Evolutionary conservation across 2,888 invertebrate genomes (phyloP), one percentile per base, ranked within the genome.

Genomic region (Argynnis bischoffii): DNA sequence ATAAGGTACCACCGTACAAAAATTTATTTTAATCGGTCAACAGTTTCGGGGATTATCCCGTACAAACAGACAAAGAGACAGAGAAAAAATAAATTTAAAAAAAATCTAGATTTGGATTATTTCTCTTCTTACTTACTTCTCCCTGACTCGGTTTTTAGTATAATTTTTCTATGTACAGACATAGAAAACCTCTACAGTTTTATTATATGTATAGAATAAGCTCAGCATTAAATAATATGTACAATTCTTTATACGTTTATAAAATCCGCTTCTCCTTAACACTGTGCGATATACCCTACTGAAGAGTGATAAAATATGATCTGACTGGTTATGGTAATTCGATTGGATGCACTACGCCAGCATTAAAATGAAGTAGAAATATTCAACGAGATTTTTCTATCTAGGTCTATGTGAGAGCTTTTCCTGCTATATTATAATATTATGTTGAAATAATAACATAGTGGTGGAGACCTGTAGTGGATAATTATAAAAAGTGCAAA

Each of bases 271-370:
- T 16, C 55, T 1, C 1, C 18, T 16, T 13, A 41, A 35, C n/a
- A 59, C 15, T 48, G 26, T 46, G n/a, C 26, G 26, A 26, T 21
- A 11, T 13, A 51, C 8, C 35, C 18, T 51, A 35, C 15, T 16
- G 61, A 55, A 50, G 55, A 55, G 53, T 65, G 61, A 53, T 69
- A 61, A 63, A 61, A 61, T 61, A 65, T 56, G 18, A 47, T 59
- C 64, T 66, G 51, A 6, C 60, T 60, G 56, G 55, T 56, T 61
- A 69, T 69, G 69, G 61, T 65, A 69, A 69, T 69, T 61, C 61
- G 56, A 69, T 69, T 48, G 61, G 56, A 55, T 61, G 59, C 65
- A 61, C 61, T 61, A 21, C 50, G 41, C 61, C 41, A n/a, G 51
- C 18, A 61, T 53, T 61, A 61, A 61, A 53, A 61, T 61, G 51